Conservation (phyloP, 2,113 vertebrate species). For the Bos indicus region DNA sequence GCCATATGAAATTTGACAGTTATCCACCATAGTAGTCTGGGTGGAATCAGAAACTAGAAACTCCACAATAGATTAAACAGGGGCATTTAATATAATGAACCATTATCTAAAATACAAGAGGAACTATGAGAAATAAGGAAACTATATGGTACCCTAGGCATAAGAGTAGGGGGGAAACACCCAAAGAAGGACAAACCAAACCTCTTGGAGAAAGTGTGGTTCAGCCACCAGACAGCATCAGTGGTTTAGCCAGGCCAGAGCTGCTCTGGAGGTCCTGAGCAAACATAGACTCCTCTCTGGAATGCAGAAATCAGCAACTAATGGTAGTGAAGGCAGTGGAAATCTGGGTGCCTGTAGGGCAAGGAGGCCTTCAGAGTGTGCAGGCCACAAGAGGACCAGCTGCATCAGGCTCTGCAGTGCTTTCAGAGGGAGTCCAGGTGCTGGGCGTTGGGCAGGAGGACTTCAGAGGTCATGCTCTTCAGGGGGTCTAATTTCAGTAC, state of each 20-base stretch:
- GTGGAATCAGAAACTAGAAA: background rate
- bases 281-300: background rate
- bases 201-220: background rate
- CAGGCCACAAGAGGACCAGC: background rate
- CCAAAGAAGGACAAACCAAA: background rate
- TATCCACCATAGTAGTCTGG: background rate
- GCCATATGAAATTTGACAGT: background rate
- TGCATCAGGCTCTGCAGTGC: background rate
- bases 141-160: fast-evolving
- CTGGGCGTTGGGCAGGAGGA: background rate
- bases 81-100: background rate
- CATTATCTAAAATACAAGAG: background rate
- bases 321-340: background rate
- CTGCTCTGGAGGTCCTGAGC: background rate
- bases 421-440: background rate
- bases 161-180: background rate
- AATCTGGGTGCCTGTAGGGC: no score
- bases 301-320: background rate
- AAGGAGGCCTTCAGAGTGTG: background rate
- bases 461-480: background rate
- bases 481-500: background rate
- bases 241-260: background rate
- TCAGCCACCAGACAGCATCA: background rate
- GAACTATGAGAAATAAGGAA: background rate
- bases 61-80: background rate